Evolutionary conservation across 1,140 invertebrate species (phyloP), one percentile per base, ranked within the genome.

Genomic region (Pachyrhynchus sulphureomaculatus): DNA sequence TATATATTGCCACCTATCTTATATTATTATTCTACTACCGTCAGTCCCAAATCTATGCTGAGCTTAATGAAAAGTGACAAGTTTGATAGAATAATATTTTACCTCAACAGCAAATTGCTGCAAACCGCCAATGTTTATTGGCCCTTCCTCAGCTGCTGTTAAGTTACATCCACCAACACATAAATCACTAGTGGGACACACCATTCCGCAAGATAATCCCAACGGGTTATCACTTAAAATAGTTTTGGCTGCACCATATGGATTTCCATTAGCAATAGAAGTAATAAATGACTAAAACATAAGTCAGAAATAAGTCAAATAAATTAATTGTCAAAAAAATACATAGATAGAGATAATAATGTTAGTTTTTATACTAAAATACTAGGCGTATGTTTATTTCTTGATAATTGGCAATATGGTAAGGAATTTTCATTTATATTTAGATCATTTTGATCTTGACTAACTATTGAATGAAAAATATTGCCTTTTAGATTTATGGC

Each of bases 81-180:
- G n/a, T n/a, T n/a, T n/a, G n/a, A n/a, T n/a, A n/a, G n/a, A n/a
- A n/a, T n/a, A n/a, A n/a, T n/a, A n/a, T n/a, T 29, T 21, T 52
- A 95, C 92, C 72, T 99, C 95, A 18, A 92, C 91, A 37, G 96
- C 95, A 80, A 96, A 99, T 70, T 99, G 96, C 79, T 99, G 96
- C 5, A 99, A 80, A 0, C 96, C 96, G 0, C 96, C 96, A 72
- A 99, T 99, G 73, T 99, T 99, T 62, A 99, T 99, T 0, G 96
- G 87, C 0, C 96, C 96, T 78, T 98, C 96, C 76, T 99, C 96
- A 2, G 87, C 86, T 0, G 95, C 96, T 70, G 92, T 88, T 1
- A 99, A 79, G 78, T 99, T 99, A 76, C 97, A 99, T 0, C 95
- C 94, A 0, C 96, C 96, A 2, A 98, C 95, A 75, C 97, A 99